phyloP scores from a whole-genome alignment of 2,113 vertebrate species.

The Gallinago media region DNA sequence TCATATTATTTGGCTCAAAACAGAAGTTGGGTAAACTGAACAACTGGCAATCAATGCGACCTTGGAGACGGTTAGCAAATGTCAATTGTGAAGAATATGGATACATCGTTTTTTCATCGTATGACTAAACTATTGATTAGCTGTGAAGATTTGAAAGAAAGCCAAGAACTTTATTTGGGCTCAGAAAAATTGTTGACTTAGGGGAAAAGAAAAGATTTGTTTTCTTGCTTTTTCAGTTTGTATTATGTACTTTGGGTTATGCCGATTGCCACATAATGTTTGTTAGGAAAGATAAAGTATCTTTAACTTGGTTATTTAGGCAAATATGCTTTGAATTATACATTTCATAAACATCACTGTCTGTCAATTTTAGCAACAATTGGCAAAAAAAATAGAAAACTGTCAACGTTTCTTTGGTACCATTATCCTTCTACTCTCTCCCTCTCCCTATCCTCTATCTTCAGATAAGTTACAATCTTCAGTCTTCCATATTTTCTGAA shows the following conservation, averaged over 20 bases:
- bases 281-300: slow-evolving; percentile 73
- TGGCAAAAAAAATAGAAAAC: slow-evolving; percentile 74
- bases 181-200: slow-evolving; percentile 45
- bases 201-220: slow-evolving; percentile 34
- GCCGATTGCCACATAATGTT: slow-evolving; percentile 58
- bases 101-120: slow-evolving; percentile 20
- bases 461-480: slow-evolving; percentile 35
- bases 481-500: slow-evolving; percentile 28
- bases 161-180: slow-evolving; percentile 49
- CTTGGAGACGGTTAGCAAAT: slow-evolving; percentile 62
- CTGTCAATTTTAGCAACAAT: slow-evolving; percentile 75
- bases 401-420: slow-evolving; percentile 43
- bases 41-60: slow-evolving; percentile 61
- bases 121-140: slow-evolving; percentile 54
- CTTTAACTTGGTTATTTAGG: slow-evolving; percentile 73
- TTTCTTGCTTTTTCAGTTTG: slow-evolving; percentile 44
- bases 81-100: slow-evolving; percentile 40
- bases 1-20: slow-evolving; percentile 76
- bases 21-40: slow-evolving; percentile 67
- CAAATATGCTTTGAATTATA: slow-evolving; percentile 78
- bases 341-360: slow-evolving; percentile 72
- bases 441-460: not conserved
- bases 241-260: slow-evolving; percentile 52
- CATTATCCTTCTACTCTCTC: slow-evolving; percentile 2
- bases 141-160: slow-evolving; percentile 52